Evolutionary conservation across 1,140 invertebrate species (phyloP), one percentile per base, ranked within the genome.

Genomic region (Nebria ingens): DNA sequence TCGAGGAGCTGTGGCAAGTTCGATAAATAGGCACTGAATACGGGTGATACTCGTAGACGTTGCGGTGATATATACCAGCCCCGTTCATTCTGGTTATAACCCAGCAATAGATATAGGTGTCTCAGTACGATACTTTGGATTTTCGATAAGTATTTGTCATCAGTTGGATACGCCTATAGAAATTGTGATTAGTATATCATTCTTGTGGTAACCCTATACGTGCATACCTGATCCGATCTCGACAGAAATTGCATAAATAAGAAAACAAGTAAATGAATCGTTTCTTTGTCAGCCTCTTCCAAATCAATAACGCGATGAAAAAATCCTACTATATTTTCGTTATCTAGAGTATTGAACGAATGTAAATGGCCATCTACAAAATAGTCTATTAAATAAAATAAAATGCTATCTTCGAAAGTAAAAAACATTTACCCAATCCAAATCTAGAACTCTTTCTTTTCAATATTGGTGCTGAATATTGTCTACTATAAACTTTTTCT

Each of bases 171-270:
- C 13, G 89, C 88, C 25, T 34, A n/a, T 76, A 85, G 77, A 63
- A 52, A 23, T n/a, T n/a, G n/a, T n/a, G 29, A 58, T 50, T 19
- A 13, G 20, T 20, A 22, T 53, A 59, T 34, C 20, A 42, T 56
- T 50, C 13, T 21, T 17, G 19, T 21, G 9, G 34, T 50, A 59
- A 12, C 42, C 15, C 6, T 40, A 29, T 51, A 51, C 11, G 40
- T n/a, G 34, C n/a, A 34, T 34, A 34, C 25, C 73, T 85, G 80
- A 65, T 84, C 83, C 40, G 79, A 76, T 60, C 87, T 77, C 0
- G 89, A 92, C 61, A 93, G 74, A 70, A 93, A 93, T 74, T 97
- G 95, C 87, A 98, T 96, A 1, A 99, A 79, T 4, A 99, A 79
- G 66, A 96, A 93, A 1, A 98, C 86, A n/a, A 98, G 73, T 17